Evolutionary conservation across 2,888 invertebrate species (phyloP).

Genomic region (Siphlonurus alternatus): DNA sequence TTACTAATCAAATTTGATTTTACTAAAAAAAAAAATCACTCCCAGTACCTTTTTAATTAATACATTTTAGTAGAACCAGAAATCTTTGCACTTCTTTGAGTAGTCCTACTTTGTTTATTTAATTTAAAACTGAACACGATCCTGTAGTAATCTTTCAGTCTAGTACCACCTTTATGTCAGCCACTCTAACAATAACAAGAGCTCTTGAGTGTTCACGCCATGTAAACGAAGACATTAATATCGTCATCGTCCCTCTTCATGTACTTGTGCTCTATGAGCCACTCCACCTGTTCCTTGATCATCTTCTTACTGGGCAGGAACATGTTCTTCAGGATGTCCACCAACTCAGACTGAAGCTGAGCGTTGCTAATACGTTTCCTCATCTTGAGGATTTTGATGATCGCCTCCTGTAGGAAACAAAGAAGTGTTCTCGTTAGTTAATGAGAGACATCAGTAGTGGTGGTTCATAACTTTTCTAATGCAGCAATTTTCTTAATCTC

Average conservation of each 20-base stretch:
- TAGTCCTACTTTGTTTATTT: too few species aligned
- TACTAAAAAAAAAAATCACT: too few species aligned
- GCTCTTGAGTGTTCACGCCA: too few species aligned
- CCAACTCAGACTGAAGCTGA: slow-evolving; percentile 88
- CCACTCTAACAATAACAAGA: too few species aligned
- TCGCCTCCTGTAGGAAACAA: slow-evolving; percentile 67
- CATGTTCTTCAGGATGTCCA: slow-evolving; percentile 98
- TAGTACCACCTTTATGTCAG: too few species aligned
- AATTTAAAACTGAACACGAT: too few species aligned
- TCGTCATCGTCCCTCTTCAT: slow-evolving; percentile 93
- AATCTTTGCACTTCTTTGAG: too few species aligned
- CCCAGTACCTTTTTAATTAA: too few species aligned
- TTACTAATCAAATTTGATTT: too few species aligned
- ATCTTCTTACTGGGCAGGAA: slow-evolving; percentile 98
- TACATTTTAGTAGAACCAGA: too few species aligned
- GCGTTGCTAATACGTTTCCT: slow-evolving; percentile 87
- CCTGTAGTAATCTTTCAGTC: too few species aligned
- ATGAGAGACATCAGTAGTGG: not conserved
- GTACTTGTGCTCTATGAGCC: slow-evolving; percentile 98
- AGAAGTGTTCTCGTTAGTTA: slow-evolving; percentile 1
- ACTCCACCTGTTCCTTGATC: slow-evolving; percentile 99
- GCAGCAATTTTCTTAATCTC: too few species aligned
- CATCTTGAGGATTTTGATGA: slow-evolving; percentile 98
- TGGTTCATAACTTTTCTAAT: not conserved
- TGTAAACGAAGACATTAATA: slow-evolving; percentile 94